These are phyloP conservation scores for Brachionus manjavacas DNA, from an alignment of 1,140 invertebrate genomes.

Conservation along the genomic window DNA sequence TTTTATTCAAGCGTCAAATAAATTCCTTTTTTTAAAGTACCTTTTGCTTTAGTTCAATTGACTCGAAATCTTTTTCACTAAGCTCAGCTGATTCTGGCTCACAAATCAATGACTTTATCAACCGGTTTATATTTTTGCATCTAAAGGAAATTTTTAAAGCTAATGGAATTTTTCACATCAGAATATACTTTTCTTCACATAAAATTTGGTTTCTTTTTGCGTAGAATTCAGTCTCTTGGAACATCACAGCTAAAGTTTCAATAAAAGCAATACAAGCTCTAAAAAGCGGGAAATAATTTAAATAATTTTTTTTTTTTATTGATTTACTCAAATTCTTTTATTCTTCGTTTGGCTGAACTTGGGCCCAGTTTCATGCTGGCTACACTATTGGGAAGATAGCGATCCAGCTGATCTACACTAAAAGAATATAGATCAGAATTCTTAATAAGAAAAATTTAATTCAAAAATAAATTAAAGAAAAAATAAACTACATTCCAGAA, in stretches of 20 bases:
- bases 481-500: constrained; percentile 37
- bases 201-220: constrained; percentile 8
- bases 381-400: neutral
- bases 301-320: neutral
- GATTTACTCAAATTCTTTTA: constrained; percentile 36
- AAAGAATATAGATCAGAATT: neutral
- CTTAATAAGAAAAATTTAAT: neutral
- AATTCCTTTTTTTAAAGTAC: neutral
- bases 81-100: neutral
- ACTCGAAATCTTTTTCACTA: neutral
- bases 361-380: constrained; percentile 3
- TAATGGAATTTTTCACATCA: neutral
- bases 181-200: constrained; percentile 27
- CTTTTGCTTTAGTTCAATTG: neutral
- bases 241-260: neutral
- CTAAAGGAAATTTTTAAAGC: neutral
- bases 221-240: constrained; percentile 30
- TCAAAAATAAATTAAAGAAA: neutral
- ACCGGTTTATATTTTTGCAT: neutral
- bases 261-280: constrained; percentile 15
- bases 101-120: neutral
- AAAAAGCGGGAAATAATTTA: neutral
- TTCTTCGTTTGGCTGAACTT: neutral
- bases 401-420: neutral
- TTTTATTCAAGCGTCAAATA: too few relatives aligned